Percentiles rank a stretch among this genome's conserved stretches.
Conservation (phyloP, 1,140 invertebrate species). For the Colletes latitarsis region DNA sequence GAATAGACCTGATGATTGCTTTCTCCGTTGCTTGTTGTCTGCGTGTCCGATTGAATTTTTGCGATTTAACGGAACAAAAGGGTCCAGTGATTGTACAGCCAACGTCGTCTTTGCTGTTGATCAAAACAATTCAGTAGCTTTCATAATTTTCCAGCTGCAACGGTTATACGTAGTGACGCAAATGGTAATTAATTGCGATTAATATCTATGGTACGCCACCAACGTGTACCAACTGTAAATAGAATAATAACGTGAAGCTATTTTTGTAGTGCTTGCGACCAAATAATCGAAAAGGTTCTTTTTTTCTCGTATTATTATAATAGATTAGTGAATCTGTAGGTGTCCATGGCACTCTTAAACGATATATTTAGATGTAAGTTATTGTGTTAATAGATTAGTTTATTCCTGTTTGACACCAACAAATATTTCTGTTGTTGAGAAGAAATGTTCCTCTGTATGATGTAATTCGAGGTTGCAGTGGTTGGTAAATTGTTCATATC, state of each 20-base stretch:
- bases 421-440: background rate
- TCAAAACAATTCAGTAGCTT: background rate
- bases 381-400: too few relatives aligned
- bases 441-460: background rate
- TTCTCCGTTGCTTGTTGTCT: background rate
- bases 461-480: background rate
- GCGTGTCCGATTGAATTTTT: background rate
- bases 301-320: too few relatives aligned
- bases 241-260: background rate
- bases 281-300: too few relatives aligned
- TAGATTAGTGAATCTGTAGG: too few relatives aligned
- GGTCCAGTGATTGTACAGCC: background rate
- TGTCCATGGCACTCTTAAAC: too few relatives aligned
- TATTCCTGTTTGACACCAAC: background rate
- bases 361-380: too few relatives aligned
- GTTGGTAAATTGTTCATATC: background rate
- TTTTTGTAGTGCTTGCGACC: background rate
- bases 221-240: background rate
- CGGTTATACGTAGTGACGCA: background rate
- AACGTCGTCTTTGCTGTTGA: background rate
- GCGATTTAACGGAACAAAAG: background rate
- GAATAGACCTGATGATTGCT: background rate
- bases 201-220: background rate
- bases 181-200: slow-evolving; percentile 20
- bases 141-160: background rate